phyloP scores from a whole-genome alignment of 2,113 vertebrate species.

The Hiodon alosoides region DNA sequence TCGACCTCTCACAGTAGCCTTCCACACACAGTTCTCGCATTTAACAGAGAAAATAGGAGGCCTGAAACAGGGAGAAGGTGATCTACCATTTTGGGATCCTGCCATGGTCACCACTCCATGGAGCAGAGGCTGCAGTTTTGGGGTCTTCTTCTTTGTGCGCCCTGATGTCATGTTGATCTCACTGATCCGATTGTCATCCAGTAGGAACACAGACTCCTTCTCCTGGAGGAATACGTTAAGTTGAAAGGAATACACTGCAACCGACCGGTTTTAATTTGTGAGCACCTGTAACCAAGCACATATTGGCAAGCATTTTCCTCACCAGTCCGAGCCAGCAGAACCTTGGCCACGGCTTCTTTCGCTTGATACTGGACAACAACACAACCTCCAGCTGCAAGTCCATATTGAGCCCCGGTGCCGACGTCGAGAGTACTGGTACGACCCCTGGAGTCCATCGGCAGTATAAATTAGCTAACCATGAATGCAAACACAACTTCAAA shows the following conservation, averaged over 20 bases:
- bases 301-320: constrained; percentile 9
- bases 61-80: not conserved
- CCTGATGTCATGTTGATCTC: constrained; percentile 85
- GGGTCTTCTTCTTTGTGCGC: constrained; percentile 78
- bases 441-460: not conserved
- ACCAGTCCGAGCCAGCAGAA: constrained; percentile 73
- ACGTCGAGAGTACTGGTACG: not conserved
- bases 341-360: constrained; percentile 69
- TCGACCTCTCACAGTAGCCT: not conserved
- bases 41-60: not conserved
- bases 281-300: not conserved
- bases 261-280: not conserved
- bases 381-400: constrained; percentile 65
- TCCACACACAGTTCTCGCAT: not conserved
- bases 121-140: constrained; percentile 73
- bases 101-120: constrained; percentile 70
- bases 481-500: too few species aligned
- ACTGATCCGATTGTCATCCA: constrained; percentile 78
- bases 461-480: too few species aligned
- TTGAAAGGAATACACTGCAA: not conserved
- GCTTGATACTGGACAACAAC: constrained; percentile 66
- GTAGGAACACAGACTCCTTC: constrained; percentile 81
- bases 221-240: constrained; percentile 62
- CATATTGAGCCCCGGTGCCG: constrained; percentile 40
- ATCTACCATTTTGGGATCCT: constrained; percentile 76